Percentiles rank a stretch among this genome's conserved stretches.
phyloP scores from a whole-genome alignment of 2,113 vertebrate species.

The Neodontobutis hainanensis region DNA sequence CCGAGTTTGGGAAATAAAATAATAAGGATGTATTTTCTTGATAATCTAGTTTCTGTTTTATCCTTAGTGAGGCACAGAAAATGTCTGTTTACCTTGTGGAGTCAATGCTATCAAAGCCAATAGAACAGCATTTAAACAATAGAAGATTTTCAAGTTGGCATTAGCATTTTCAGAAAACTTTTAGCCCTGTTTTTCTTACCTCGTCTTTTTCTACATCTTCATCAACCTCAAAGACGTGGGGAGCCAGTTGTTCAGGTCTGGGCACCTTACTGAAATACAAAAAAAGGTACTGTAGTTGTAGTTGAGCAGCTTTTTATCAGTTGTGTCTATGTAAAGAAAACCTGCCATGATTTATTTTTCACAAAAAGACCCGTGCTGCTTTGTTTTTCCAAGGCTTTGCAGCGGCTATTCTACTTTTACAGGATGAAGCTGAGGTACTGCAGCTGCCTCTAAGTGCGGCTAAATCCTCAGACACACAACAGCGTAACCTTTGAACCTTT shows the following conservation, averaged over 20 bases:
- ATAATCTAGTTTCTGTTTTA: slow-evolving; percentile 9
- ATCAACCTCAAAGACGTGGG: slow-evolving; percentile 96
- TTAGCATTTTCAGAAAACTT: background rate
- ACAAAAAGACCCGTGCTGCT: background rate
- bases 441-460: slow-evolving; percentile 28
- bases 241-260: slow-evolving; percentile 89
- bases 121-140: background rate
- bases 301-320: background rate
- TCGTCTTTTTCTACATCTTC: slow-evolving; percentile 98
- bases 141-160: background rate
- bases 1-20: background rate
- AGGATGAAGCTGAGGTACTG: slow-evolving; percentile 1
- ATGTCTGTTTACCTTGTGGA: background rate
- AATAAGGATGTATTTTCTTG: background rate
- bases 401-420: background rate
- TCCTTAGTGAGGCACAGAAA: no score
- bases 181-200: slow-evolving; percentile 69
- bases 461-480: slow-evolving; percentile 25
- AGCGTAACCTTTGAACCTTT: slow-evolving; percentile 41
- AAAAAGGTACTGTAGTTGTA: background rate
- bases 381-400: background rate
- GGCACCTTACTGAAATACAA: slow-evolving; percentile 83
- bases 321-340: background rate
- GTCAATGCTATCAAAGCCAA: background rate
- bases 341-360: background rate